Conservation (phyloP, 2,797 vertebrate genomes). For the Urosaurus nigricauda region DNA sequence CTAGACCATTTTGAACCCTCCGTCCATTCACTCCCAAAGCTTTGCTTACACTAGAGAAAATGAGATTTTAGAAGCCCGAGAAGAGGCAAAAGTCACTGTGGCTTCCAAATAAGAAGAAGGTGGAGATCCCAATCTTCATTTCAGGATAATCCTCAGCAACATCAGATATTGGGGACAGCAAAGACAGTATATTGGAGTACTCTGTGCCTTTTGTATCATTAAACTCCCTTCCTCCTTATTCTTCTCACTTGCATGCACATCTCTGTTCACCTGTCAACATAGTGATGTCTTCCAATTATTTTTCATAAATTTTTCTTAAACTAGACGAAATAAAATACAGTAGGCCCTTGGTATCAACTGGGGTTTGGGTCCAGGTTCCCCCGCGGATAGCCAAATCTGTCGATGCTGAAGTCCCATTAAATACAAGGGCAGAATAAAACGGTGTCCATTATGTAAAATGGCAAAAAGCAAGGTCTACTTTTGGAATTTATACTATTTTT, state of each 20-base stretch:
- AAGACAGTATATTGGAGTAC: not conserved
- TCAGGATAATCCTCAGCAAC: not conserved
- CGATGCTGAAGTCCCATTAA: too few relatives aligned
- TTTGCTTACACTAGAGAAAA: not conserved
- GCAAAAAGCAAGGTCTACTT: too few relatives aligned
- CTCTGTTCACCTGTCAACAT: not conserved
- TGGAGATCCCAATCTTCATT: not conserved
- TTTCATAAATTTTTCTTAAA: not conserved
- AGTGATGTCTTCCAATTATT: not conserved
- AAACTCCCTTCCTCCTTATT: not conserved
- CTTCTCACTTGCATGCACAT: not conserved
- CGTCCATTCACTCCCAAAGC: not conserved
- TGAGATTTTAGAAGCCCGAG: not conserved
- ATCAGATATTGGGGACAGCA: not conserved
- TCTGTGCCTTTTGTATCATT: not conserved
- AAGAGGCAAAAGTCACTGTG: not conserved
- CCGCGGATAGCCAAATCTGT: too few relatives aligned
- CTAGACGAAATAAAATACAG: too few relatives aligned
- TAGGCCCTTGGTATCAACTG: too few relatives aligned
- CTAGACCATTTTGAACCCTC: not conserved
- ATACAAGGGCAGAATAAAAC: too few relatives aligned
- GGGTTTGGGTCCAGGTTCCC: too few relatives aligned
- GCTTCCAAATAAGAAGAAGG: not conserved
- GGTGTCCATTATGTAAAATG: too few relatives aligned
- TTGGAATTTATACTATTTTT: too few relatives aligned